These are phyloP conservation scores for Elgaria multicarinata DNA, from an alignment of 2,113 vertebrate genomes.

Conservation along the genomic window DNA sequence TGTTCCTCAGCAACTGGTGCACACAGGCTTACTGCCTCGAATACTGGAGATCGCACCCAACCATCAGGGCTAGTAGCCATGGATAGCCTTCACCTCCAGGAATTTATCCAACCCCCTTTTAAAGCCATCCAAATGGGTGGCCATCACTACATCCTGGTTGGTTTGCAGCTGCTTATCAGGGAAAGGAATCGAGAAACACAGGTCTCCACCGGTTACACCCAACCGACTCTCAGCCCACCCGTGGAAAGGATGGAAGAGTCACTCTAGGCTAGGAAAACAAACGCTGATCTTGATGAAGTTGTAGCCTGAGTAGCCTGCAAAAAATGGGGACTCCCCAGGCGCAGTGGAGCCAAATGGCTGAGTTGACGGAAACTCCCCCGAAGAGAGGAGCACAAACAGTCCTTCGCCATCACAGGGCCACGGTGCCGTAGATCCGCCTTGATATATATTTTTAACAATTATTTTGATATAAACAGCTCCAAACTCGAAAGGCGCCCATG, in stretches of 20 bases:
- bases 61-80: no score
- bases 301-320: fast-evolving
- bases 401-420: constrained; percentile 55
- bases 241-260: background rate
- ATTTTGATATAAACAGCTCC: constrained; percentile 78
- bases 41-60: no score
- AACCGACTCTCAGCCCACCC: no score
- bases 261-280: background rate
- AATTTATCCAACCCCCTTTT: no score
- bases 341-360: constrained; percentile 22
- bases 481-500: constrained; percentile 75
- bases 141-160: no score
- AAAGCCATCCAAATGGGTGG: no score
- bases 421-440: constrained; percentile 53
- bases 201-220: no score
- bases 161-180: no score
- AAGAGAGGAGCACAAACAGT: constrained; percentile 16
- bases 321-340: fast-evolving
- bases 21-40: no score
- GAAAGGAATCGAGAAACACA: no score
- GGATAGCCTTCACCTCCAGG: no score
- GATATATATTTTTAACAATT: constrained; percentile 74
- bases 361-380: constrained; percentile 51
- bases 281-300: constrained; percentile 31
- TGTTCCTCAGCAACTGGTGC: no score